Conservation (phyloP, 2,888 invertebrate genomes). For the Ormyrus labotus region DNA sequence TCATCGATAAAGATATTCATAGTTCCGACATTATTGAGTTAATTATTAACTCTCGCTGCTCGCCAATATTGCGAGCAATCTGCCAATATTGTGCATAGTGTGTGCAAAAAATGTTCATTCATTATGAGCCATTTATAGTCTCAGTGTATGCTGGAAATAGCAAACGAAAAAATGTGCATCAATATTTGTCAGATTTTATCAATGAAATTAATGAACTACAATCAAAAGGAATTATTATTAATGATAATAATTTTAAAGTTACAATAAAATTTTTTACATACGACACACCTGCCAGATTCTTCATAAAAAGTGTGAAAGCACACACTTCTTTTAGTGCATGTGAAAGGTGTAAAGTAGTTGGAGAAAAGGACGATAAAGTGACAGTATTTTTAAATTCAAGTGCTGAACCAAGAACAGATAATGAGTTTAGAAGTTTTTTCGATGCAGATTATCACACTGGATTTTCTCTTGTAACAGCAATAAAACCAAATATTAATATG, state of each 20-base stretch:
- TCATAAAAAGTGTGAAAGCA: not conserved
- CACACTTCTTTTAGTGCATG: too few species aligned
- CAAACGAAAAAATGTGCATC: not conserved
- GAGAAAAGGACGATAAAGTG: too few species aligned
- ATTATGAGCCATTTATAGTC: slow-evolving; percentile 17
- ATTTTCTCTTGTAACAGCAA: too few species aligned
- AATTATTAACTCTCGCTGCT: too few species aligned
- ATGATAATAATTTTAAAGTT: not conserved
- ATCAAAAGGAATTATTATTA: not conserved
- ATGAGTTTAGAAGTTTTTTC: too few species aligned
- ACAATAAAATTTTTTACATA: slow-evolving; percentile 15
- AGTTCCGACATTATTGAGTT: too few species aligned
- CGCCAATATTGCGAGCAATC: not conserved
- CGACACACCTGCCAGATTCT: slow-evolving; percentile 24
- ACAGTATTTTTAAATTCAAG: too few species aligned
- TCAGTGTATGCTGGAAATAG: slow-evolving; percentile 2
- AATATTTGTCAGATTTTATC: slow-evolving; percentile 16
- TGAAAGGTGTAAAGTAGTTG: too few species aligned
- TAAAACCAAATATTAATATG: too few species aligned
- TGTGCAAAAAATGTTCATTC: not conserved
- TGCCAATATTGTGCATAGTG: slow-evolving; percentile 25
- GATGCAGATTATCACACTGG: too few species aligned
- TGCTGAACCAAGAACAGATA: too few species aligned
- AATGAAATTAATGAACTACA: slow-evolving; percentile 8
- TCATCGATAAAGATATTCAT: too few species aligned